Base-by-base conservation (phyloP, 1,140 invertebrate species). In the Goniozus legneri region DNA sequence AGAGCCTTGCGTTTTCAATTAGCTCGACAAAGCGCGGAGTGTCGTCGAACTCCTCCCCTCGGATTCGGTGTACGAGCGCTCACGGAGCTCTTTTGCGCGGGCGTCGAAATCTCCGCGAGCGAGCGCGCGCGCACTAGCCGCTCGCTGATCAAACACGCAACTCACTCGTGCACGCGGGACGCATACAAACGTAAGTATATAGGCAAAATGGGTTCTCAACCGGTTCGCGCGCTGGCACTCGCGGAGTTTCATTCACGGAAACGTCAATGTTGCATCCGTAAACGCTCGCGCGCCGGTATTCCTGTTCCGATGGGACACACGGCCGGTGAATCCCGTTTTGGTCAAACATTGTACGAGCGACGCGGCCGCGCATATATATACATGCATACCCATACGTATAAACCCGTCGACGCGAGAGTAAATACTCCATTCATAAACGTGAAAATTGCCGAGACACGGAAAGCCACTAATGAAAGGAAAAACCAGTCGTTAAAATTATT, bases 191-290 rank as follows among this genome's bases (percentile, higher is more conserved):
- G 54, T 50, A 50, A 35, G 54, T 58, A 47, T 52, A 53, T 57
- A 60, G 64, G n/a, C n/a, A n/a, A n/a, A n/a, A n/a, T n/a, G 60
- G 62, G 58, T 63, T 65, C 58, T 62, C 60, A 64, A 64, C 62
- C 59, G 56, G 60, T 65, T 61, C 50, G 35, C 47, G 46, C 54
- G n/a, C n/a, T n/a, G n/a, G n/a, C n/a, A n/a, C n/a, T n/a, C n/a
- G n/a, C n/a, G n/a, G n/a, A n/a, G 59, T 56, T 63, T 65, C 62
- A 65, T 64, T 65, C 58, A 61, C 48, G 47, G 50, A 53, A 44
- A 54, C 47, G 36, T 54, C 47, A 51, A 49, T 44, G 50, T 44
- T 52, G 50, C 46, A 41, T 49, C 50, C 49, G 44, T 52, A 43
- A 22, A 52, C 24, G 33, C 18, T 31, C 43, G 24, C 32, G 32